A percentile compares a stretch with the other conserved stretches of the same genome.
Evolutionary conservation across 2,888 invertebrate species (phyloP).

Genomic region (Epinotia ramella): DNA sequence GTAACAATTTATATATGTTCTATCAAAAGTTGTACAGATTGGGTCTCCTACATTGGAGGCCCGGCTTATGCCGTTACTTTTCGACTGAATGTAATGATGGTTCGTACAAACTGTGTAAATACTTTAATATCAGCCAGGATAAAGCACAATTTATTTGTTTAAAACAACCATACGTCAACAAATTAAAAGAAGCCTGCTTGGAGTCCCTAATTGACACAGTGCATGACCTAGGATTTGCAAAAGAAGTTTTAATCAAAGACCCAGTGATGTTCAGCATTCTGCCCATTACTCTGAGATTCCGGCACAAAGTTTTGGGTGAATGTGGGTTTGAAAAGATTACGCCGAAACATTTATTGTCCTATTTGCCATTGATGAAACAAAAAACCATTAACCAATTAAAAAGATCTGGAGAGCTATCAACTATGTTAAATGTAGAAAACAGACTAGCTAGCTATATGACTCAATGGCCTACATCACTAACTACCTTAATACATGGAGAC

Average conservation of each 20-base stretch:
- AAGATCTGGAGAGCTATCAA: conserved; percentile 57
- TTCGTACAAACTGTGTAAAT: conserved; percentile 60
- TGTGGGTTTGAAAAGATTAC: conserved; percentile 69
- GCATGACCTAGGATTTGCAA: conserved; percentile 65
- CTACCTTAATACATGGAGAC: conserved; percentile 71
- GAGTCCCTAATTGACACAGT: conserved; percentile 60
- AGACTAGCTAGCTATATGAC: conserved; percentile 74
- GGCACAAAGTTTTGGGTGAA: conserved; percentile 73
- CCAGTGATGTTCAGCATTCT: conserved; percentile 70
- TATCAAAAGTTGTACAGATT: conserved; percentile 42
- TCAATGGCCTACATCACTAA: conserved; percentile 80
- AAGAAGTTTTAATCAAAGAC: conserved; percentile 60
- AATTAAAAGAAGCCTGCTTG: conserved; percentile 61
- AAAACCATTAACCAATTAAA: conserved; percentile 70
- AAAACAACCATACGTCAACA: conserved; percentile 70
- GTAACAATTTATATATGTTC: conserved; percentile 44
- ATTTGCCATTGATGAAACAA: conserved; percentile 67
- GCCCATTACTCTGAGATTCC: conserved; percentile 71
- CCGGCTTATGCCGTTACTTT: conserved; percentile 15
- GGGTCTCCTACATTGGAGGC: conserved; percentile 40
- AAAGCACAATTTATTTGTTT: conserved; percentile 66
- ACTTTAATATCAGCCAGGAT: conserved; percentile 63
- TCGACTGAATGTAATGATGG: conserved; percentile 41
- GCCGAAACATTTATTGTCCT: conserved; percentile 59
- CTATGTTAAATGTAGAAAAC: conserved; percentile 72